Evolutionary conservation across 2,888 invertebrate genomes (phyloP), one percentile per base, ranked within the genome.

Genomic region (Polietes domitor): DNA sequence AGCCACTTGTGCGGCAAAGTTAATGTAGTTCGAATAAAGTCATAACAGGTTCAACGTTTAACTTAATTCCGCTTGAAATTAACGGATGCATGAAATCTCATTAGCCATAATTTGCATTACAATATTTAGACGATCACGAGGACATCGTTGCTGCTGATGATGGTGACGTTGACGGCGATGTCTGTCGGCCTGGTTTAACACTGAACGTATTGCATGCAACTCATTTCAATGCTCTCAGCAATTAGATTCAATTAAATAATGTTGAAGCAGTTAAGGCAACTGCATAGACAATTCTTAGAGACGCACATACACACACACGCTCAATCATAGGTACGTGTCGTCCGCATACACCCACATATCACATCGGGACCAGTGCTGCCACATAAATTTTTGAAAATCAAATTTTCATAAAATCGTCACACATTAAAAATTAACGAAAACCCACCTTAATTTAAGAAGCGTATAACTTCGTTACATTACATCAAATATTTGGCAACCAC

Each of bases 201-300:
- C n/a, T n/a, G n/a, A n/a, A 41, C 53, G 32, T 53, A 37, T 43
- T 41, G 24, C n/a, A 61, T 41, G 47, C 76, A 55, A 21, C 47
- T 17, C 74, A 26, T 77, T 77, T 63, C 58, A 19, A 68, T 80
- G 82, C 68, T 58, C 58, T 82, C 77, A 72, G 76, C 79, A 89
- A 90, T 90, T 90, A 90, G 90, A 90, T 89, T 90, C 89, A 89
- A 89, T 89, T 90, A 90, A 87, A 89, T 89, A 88, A 89, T 89
- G 88, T 87, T 88, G 88, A 87, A 86, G 88, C 88, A 88, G 87
- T 89, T 89, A 83, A 86, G 87, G 86, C 80, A 75, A 55, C 55
- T 68, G 4, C 61, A 79, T 10, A 17, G 17, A n/a, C n/a, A n/a
- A n/a, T n/a, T n/a, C n/a, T n/a, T n/a, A n/a, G n/a, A n/a, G n/a